Base-by-base conservation (phyloP, 1,140 invertebrate species). In the Drosophila pseudoobscura region DNA sequence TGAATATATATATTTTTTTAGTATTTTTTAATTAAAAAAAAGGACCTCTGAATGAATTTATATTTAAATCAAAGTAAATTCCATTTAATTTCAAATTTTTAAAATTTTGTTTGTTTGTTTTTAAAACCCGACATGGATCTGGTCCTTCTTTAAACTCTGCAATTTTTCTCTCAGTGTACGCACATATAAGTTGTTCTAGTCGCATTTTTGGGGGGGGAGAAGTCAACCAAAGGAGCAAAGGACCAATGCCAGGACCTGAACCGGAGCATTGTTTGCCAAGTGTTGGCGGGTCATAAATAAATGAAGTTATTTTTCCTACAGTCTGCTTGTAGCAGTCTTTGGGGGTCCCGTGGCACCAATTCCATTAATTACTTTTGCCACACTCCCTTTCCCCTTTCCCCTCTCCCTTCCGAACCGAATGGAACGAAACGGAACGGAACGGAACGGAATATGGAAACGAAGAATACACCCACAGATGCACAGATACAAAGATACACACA, bases 311-410 rank as follows among this genome's bases (percentile, higher is more conserved):
- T 82, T 88, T 78, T 71, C 55, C 58, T 65, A 72, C 73, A 75
- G 83, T 75, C 82, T 78, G 60, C 53, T 20, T 15, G 17, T 51
- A 56, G 59, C 58, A 52, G 69, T 58, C 44, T 65, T 79, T 79
- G 22, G 64, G 8, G 44, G 83, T 88, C 83, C 83, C 83, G 66
- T 75, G 84, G 78, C 72, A 88, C 66, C 83, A 88, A 88, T 88
- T 89, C 78, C 83, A 88, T 79, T 88, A 88, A 88, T 88, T 88
- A 88, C 83, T 88, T 88, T 83, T 83, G 78, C 78, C 69, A 80
- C 60, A 63, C 29, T 31, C 9, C 4, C 9, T 11, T 9, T 1
- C 35, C 11, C 35, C 13, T 9, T 2, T 15, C 15, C 11, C 11
- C 46, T 45, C 60, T 26, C 50, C 20, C 17, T 53, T 45, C 65